phyloP scores from a whole-genome alignment of 2,888 invertebrate species.

The Ptilodon capucinus region DNA sequence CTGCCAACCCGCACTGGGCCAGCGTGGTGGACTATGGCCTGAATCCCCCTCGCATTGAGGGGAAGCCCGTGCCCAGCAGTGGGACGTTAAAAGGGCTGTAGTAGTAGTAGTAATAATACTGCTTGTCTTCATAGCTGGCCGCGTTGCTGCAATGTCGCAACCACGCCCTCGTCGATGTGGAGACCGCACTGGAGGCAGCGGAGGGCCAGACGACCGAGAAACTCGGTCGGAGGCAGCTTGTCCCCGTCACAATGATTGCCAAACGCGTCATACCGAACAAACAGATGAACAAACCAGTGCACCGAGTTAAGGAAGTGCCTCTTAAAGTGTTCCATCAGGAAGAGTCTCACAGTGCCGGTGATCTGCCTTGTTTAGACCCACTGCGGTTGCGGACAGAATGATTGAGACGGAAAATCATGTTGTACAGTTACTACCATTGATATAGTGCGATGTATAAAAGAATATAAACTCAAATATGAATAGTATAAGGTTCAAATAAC shows the following conservation, averaged over 20 bases:
- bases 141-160: slow-evolving; percentile 70
- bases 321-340: slow-evolving; percentile 68
- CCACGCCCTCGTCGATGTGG: slow-evolving; percentile 74
- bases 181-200: slow-evolving; percentile 78
- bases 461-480: no score
- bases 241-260: slow-evolving; percentile 52
- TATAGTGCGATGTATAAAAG: neutral
- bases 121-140: slow-evolving; percentile 52
- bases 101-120: neutral
- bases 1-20: no score
- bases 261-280: slow-evolving; percentile 17
- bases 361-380: slow-evolving; percentile 67
- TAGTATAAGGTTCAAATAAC: no score
- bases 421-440: slow-evolving; percentile 63
- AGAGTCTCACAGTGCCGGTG: slow-evolving; percentile 56
- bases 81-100: neutral
- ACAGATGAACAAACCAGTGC: slow-evolving; percentile 30
- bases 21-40: no score
- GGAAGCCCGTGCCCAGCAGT: neutral
- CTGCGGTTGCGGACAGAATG: slow-evolving; percentile 70
- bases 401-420: slow-evolving; percentile 59
- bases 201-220: slow-evolving; percentile 58
- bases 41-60: no score
- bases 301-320: slow-evolving; percentile 67
- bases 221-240: slow-evolving; percentile 50